phyloP scores from a whole-genome alignment of 2,113 vertebrate species.

The Lepisosteus osseus region DNA sequence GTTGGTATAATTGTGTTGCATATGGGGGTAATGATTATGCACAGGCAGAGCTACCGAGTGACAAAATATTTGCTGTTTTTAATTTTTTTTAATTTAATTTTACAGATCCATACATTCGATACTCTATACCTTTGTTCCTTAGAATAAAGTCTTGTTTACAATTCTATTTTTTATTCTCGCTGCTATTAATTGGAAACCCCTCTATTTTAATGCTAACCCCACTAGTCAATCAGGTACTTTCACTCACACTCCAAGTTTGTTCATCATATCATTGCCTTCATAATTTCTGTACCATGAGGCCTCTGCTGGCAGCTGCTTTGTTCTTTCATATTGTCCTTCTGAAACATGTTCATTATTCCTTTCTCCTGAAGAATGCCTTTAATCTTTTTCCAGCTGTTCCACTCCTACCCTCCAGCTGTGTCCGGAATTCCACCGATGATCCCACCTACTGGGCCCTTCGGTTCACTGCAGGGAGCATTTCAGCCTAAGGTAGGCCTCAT shows the following conservation, averaged over 20 bases:
- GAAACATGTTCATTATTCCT: not conserved
- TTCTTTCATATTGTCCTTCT: not conserved
- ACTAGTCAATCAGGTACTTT: too few species aligned
- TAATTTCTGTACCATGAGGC: too few species aligned
- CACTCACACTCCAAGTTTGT: too few species aligned
- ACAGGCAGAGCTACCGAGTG: not conserved
- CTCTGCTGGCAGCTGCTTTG: conserved; percentile 1
- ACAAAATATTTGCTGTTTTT: not conserved
- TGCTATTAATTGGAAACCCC: too few species aligned
- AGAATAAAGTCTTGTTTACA: too few species aligned
- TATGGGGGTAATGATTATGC: not conserved
- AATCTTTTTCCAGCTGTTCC: conserved; percentile 81
- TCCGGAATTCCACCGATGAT: conserved; percentile 95
- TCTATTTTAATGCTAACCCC: not conserved
- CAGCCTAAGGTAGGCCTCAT: conserved; percentile 84
- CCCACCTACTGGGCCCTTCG: conserved; percentile 90
- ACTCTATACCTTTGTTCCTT: too few species aligned
- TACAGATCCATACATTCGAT: too few species aligned
- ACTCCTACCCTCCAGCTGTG: conserved; percentile 91
- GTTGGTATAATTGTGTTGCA: not conserved
- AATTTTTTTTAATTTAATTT: too few species aligned
- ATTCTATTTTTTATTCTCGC: too few species aligned
- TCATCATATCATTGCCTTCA: too few species aligned
- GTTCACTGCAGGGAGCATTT: conserved; percentile 95
- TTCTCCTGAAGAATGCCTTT: not conserved